Evolutionary conservation across 2,888 invertebrate species (phyloP).

Genomic region (Cataglyphis cursor): DNA sequence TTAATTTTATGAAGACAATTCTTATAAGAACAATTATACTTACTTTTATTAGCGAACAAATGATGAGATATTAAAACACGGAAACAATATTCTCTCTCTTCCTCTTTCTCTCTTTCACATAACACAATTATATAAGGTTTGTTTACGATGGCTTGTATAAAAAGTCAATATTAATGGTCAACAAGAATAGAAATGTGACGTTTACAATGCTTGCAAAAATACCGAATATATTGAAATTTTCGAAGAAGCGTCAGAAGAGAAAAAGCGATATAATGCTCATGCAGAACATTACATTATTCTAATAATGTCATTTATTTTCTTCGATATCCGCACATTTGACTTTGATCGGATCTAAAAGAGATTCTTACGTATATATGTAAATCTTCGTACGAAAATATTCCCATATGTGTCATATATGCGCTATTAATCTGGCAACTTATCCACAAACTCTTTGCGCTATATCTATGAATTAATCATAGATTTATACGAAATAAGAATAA

Average conservation of each 20-base stretch:
- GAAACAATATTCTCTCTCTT: not conserved
- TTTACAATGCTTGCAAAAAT: not conserved
- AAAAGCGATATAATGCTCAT: not conserved
- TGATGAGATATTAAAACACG: not conserved
- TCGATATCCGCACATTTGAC: slow-evolving; percentile 1
- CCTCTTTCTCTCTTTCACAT: not conserved
- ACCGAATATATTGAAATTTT: slow-evolving; percentile 7
- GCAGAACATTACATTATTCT: slow-evolving; percentile 34
- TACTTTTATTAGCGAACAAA: not conserved
- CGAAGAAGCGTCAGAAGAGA: not conserved
- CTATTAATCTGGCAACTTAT: slow-evolving; percentile 26
- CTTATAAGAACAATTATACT: not conserved
- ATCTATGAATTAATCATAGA: not conserved
- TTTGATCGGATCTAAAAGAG: slow-evolving; percentile 22
- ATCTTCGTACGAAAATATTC: slow-evolving; percentile 24
- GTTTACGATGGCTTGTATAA: not conserved
- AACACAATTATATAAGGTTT: not conserved
- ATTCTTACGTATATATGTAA: not conserved
- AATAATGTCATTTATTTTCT: slow-evolving; percentile 32
- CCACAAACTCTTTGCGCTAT: slow-evolving; percentile 2
- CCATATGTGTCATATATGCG: not conserved
- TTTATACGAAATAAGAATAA: not conserved
- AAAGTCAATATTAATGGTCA: not conserved
- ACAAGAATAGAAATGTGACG: not conserved
- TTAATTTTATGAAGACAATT: slow-evolving; percentile 22